phyloP scores from a whole-genome alignment of 2,797 vertebrate genomes.

The Aulostomus chinensis region DNA sequence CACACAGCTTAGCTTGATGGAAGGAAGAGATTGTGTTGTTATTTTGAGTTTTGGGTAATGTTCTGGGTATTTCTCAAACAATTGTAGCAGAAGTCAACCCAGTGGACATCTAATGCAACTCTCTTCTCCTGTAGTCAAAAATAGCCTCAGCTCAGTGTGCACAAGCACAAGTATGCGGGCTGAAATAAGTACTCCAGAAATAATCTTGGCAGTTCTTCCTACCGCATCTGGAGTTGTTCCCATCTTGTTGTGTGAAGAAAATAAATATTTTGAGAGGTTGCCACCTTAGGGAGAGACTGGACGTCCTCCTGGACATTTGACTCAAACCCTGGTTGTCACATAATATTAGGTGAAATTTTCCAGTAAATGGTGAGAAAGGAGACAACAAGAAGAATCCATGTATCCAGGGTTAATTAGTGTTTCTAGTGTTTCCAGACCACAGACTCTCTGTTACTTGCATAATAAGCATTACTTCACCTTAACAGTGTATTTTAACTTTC shows the following conservation, averaged over 20 bases:
- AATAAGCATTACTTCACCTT: no score
- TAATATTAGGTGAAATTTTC: not conserved
- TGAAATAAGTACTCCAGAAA: conserved; percentile 2
- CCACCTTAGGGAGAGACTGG: no score
- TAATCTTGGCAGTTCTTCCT: conserved; percentile 10
- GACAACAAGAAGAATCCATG: no score
- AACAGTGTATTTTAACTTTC: no score
- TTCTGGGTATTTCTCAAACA: not conserved
- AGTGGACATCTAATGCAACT: conserved; percentile 6
- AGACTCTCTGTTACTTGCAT: not conserved
- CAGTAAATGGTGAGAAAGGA: not conserved
- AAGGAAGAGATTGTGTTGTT: no score
- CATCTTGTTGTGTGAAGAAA: not conserved
- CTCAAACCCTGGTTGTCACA: no score
- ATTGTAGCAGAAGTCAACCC: not conserved
- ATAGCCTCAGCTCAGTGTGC: conserved; percentile 8
- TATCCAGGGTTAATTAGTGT: no score
- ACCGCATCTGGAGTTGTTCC: not conserved
- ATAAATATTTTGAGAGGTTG: not conserved
- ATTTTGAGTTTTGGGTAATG: conserved; percentile 4
- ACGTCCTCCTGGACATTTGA: no score
- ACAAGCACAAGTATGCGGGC: not conserved
- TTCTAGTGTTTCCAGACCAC: not conserved
- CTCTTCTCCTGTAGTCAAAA: conserved; percentile 25
- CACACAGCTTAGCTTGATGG: no score